A percentile compares a stretch with the other conserved stretches of the same genome.
Conservation (phyloP, 2,797 vertebrate species). For the Rhodeus uyekii region DNA sequence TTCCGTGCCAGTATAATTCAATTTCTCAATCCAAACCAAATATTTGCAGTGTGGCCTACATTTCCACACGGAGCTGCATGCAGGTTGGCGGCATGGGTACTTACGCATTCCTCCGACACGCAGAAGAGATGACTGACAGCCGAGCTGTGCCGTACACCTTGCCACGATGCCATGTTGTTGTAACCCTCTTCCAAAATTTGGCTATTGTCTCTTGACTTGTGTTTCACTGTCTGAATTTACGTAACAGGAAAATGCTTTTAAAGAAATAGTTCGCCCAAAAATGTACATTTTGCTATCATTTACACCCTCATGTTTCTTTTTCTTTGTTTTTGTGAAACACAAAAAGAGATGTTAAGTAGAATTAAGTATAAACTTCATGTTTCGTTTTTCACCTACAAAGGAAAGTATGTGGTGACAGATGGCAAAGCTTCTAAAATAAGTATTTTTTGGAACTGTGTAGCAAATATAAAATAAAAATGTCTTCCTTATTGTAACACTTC, state of each 20-base stretch:
- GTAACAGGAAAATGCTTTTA: not conserved
- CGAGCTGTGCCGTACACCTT: conserved; percentile 21
- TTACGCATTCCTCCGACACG: conserved; percentile 29
- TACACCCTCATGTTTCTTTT: not conserved
- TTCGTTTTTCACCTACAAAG: not conserved
- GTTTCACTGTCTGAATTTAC: not conserved
- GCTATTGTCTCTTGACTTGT: not conserved
- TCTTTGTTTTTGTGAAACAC: not conserved
- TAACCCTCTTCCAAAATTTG: conserved; percentile 9
- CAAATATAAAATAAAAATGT: not conserved
- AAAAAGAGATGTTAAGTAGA: not conserved
- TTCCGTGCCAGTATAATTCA: conserved; percentile 79
- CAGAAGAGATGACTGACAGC: conserved; percentile 29
- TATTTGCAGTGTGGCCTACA: conserved; percentile 77
- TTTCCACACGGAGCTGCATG: conserved; percentile 73
- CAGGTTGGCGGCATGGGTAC: conserved; percentile 59
- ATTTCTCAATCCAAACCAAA: conserved; percentile 77
- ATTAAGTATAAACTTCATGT: not conserved
- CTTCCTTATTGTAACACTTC: too few species aligned
- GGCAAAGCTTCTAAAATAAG: not conserved
- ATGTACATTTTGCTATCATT: not conserved
- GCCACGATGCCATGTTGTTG: not conserved
- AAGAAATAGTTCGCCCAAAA: not conserved
- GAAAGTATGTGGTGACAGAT: not conserved
- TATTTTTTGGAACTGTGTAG: not conserved